phyloP scores from a whole-genome alignment of 35 echinoderm and acorn worm genomes.

The Ophiothrix spiculata region DNA sequence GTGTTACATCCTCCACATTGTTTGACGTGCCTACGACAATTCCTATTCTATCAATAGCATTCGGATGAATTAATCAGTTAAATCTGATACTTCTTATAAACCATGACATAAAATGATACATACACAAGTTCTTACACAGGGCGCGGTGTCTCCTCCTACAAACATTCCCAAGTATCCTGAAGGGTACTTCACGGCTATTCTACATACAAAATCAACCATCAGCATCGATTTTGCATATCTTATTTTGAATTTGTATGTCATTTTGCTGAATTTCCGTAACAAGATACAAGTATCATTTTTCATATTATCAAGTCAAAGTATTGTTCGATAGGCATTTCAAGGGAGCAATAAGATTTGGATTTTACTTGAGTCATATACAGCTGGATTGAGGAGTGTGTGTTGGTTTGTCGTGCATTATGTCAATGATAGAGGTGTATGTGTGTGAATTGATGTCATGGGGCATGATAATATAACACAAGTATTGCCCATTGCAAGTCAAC shows the following conservation, averaged over 20 bases:
- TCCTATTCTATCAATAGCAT: too few species aligned
- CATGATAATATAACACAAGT: neutral
- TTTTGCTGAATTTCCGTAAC: neutral
- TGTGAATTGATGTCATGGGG: neutral
- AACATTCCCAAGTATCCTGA: neutral
- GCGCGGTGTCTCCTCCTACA: neutral
- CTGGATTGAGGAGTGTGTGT: neutral
- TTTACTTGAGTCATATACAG: neutral
- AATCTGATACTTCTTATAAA: too few species aligned
- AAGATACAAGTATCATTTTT: conserved; percentile 7
- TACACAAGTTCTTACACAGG: neutral
- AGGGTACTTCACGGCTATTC: conserved; percentile 2
- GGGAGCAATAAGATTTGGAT: too few species aligned
- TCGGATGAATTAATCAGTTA: too few species aligned
- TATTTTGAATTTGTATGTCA: conserved; percentile 3
- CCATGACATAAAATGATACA: conserved; percentile 5
- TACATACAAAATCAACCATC: conserved; percentile 2
- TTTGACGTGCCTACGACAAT: too few species aligned
- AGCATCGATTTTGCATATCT: neutral
- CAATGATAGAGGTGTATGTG: neutral
- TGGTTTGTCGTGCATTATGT: neutral
- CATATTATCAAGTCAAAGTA: conserved; percentile 1
- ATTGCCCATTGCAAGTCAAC: conserved; percentile 14
- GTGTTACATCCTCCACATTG: too few species aligned
- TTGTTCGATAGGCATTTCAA: too few species aligned